These are phyloP conservation scores for Graptemys geographica DNA, from an alignment of 2,797 vertebrate species.

Conservation along the genomic window DNA sequence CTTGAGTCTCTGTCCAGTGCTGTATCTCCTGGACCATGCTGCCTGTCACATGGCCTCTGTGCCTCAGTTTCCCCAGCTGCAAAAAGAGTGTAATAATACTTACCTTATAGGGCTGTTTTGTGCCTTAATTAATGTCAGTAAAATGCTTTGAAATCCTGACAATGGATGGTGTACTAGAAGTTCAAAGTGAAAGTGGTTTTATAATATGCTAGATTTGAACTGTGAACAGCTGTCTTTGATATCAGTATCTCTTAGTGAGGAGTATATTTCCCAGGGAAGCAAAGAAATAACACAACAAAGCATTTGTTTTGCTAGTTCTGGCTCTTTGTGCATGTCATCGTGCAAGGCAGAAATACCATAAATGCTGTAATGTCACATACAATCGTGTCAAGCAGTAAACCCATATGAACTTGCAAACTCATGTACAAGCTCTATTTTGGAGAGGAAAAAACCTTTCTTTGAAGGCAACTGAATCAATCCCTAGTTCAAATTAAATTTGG, in stretches of 20 bases:
- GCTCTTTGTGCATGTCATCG: conserved; percentile 34
- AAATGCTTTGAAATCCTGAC: conserved; percentile 38
- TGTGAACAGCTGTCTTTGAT: not conserved
- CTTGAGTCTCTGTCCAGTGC: not conserved
- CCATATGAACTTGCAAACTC: conserved; percentile 82
- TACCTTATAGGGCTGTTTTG: conserved; percentile 11
- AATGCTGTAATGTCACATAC: conserved; percentile 70
- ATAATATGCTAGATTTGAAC: conserved; percentile 8
- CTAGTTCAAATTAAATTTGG: conserved; percentile 83
- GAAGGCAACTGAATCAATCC: conserved; percentile 82
- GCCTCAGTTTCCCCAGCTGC: not conserved
- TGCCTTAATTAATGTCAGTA: conserved; percentile 1
- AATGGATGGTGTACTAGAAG: not conserved
- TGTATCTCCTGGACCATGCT: not conserved
- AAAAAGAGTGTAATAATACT: not conserved
- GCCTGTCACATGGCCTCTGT: not conserved
- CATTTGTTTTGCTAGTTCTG: conserved; percentile 47
- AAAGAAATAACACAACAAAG: not conserved
- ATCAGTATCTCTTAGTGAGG: conserved; percentile 17
- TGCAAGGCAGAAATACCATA: conserved; percentile 69
- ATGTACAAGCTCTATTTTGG: conserved; percentile 78
- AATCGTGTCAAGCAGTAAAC: conserved; percentile 75
- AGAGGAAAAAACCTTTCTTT: conserved; percentile 77
- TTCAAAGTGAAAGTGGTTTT: conserved; percentile 14
- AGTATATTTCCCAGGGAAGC: not conserved